Evolutionary conservation across 2,888 invertebrate species (phyloP).

Genomic region (Bombylius major): DNA sequence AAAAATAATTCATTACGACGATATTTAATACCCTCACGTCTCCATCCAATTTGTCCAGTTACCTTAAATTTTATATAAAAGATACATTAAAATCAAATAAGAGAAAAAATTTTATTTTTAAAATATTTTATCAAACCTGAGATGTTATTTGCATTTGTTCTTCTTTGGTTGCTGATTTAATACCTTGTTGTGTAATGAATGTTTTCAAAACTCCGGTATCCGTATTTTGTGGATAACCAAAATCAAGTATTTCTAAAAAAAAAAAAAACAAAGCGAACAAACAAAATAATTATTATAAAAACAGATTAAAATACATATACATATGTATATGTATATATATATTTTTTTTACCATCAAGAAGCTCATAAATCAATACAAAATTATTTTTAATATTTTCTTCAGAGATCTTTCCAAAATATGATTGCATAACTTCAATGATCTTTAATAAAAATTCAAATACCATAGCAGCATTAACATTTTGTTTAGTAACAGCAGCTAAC

Average conservation of each 20-base stretch:
- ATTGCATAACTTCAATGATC: constrained; percentile 98
- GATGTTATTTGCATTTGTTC: constrained; percentile 99
- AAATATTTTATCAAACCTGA: constrained; percentile 40
- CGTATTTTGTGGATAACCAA: constrained; percentile 99
- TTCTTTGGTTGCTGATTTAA: constrained; percentile 96
- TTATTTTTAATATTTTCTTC: constrained; percentile 99
- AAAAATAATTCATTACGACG: constrained; percentile 95
- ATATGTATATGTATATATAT: background rate
- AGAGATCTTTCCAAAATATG: constrained; percentile 98
- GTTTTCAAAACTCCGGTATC: constrained; percentile 98
- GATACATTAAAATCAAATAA: background rate
- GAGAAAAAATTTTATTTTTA: background rate
- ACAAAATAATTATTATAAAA: background rate
- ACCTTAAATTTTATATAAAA: constrained; percentile 34
- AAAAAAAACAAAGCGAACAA: constrained; percentile 18
- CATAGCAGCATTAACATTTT: constrained; percentile 99
- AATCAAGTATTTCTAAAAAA: constrained; percentile 86
- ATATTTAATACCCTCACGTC: constrained; percentile 98
- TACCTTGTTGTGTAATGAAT: constrained; percentile 98
- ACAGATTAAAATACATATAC: background rate
- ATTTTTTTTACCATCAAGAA: constrained; percentile 71
- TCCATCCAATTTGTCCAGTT: constrained; percentile 97
- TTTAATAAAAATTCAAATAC: constrained; percentile 97
- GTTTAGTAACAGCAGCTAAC: constrained; percentile 99
- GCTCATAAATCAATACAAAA: constrained; percentile 97